These are phyloP conservation scores for Cryptotermes secundus DNA, from an alignment of 1,140 invertebrate genomes.

Conservation along the genomic window DNA sequence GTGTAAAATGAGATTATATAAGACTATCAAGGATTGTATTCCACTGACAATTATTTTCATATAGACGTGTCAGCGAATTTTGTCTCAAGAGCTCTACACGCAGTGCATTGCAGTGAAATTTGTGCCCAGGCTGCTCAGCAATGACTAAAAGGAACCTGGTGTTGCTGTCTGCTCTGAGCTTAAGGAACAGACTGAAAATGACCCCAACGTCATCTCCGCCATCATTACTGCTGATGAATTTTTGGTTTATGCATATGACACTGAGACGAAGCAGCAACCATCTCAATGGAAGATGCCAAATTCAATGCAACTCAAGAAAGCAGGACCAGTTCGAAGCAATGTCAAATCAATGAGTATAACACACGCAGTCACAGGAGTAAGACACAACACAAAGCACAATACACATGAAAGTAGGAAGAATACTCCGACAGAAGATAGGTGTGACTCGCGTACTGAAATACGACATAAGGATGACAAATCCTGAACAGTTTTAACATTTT, in stretches of 20 bases:
- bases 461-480: too few species aligned
- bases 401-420: too few species aligned
- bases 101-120: slow-evolving; percentile 7
- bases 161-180: background rate
- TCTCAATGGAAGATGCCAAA: background rate
- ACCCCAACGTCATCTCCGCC: background rate
- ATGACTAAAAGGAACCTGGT: background rate
- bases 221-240: background rate
- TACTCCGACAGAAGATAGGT: too few species aligned
- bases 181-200: background rate
- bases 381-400: too few species aligned
- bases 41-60: too few species aligned
- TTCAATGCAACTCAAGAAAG: background rate
- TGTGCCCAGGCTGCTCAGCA: background rate
- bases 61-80: background rate
- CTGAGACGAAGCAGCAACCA: background rate
- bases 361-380: too few species aligned
- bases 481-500: too few species aligned
- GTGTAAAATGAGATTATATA: too few species aligned
- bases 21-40: too few species aligned
- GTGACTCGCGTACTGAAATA: too few species aligned
- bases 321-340: background rate
- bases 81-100: background rate
- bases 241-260: background rate
- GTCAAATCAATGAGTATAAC: too few species aligned